Evolutionary conservation across 1,140 invertebrate genomes (phyloP).

Genomic region (Helicorthomorpha holstii): DNA sequence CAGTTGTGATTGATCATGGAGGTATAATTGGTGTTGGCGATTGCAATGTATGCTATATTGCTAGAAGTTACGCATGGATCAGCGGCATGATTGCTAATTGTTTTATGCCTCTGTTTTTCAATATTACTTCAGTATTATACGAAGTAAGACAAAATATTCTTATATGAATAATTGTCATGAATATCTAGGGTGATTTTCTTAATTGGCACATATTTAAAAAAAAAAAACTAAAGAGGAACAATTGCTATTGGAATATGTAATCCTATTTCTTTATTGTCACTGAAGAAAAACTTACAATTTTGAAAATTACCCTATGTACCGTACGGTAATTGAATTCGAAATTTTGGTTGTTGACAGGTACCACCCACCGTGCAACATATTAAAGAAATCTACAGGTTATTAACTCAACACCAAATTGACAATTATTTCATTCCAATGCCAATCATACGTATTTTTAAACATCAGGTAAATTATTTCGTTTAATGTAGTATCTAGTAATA

Average conservation of each 20-base stretch:
- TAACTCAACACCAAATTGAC: too few species aligned
- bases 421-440: too few species aligned
- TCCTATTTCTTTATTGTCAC: too few species aligned
- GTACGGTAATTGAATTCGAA: constrained; percentile 77
- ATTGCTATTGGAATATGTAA: neutral
- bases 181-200: too few species aligned
- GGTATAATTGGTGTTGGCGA: constrained; percentile 60
- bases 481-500: constrained; percentile 43
- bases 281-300: too few species aligned
- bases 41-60: constrained; percentile 75
- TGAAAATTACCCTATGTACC: constrained; percentile 19
- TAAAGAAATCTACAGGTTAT: too few species aligned
- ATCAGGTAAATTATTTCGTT: constrained; percentile 83
- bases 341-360: too few species aligned
- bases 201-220: too few species aligned
- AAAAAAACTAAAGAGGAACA: too few species aligned
- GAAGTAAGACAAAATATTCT: constrained; percentile 32
- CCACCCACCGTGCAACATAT: too few species aligned
- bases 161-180: too few species aligned
- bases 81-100: constrained; percentile 87
- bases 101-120: constrained; percentile 66
- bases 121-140: constrained; percentile 72
- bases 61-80: constrained; percentile 75
- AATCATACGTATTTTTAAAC: constrained; percentile 58
- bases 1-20: constrained; percentile 65